Evolutionary conservation across 2,797 vertebrate species (phyloP), one percentile per base, ranked within the genome.

Genomic region (Poecilia velifera): DNA sequence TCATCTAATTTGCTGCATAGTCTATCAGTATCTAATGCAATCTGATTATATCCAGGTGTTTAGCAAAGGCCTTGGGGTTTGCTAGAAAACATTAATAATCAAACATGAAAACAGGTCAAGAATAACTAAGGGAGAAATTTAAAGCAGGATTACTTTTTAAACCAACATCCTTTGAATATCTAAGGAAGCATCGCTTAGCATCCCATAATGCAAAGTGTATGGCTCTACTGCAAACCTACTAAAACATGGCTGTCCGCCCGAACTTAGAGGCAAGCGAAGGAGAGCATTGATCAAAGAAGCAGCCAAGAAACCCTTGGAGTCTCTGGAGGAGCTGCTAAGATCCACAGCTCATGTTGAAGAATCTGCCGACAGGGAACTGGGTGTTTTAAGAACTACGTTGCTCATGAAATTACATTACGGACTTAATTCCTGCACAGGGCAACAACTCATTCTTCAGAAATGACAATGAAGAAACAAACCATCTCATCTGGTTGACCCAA

Each of bases 401-500:
- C 79, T 76, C 76, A 55, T 81, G 47, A 71, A 8, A 41, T 47
- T 74, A 0, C 0, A 14, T 14, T 70, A 76, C 10, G 73, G 45
- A 74, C 46, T 20, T 6, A 49, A 34, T 72, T 22, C 76, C 74
- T 47, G 64, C 41, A 84, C 59, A 74, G 71, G 59, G 81, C 74
- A 84, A 76, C 28, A 70, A 41, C 0, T 49, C 9, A 83, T 43
- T 36, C 66, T n/a, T 71, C 5, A 43, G 4, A 70, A 70, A 70
- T 43, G 8, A 25, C 22, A 70, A 10, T 25, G 20, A 68, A 18
- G 64, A 8, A 66, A 70, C 36, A 25, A 70, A 13, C 13, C 39
- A 18, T n/a, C 22, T n/a, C 36, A 9, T 25, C 12, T 25, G 39
- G 12, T 0, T 78, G 87, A 86, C 91, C 89, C 91, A 89, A 86